Evolutionary conservation across 2,888 invertebrate species (phyloP).

Genomic region (Torymus texanus): DNA sequence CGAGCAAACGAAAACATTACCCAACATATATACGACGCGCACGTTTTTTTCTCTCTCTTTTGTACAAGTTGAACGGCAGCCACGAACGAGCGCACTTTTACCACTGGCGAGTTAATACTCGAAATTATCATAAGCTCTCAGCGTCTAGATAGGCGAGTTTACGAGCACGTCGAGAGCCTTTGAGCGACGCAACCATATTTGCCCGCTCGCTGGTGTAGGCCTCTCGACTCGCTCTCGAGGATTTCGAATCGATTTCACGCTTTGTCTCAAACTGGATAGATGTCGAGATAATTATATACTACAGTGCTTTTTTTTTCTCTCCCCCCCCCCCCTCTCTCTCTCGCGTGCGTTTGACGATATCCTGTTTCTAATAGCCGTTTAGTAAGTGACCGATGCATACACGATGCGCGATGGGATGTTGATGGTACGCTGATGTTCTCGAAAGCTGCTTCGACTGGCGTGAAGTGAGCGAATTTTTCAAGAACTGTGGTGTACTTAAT

Average conservation of each 20-base stretch:
- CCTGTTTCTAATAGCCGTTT: slow-evolving; percentile 12
- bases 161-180: not conserved
- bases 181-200: not conserved
- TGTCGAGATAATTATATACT: too few relatives aligned
- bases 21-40: too few relatives aligned
- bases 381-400: not conserved
- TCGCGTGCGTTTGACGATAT: not conserved
- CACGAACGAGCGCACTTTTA: too few relatives aligned
- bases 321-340: not conserved
- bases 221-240: too few relatives aligned
- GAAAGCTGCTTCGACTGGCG: too few relatives aligned
- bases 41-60: too few relatives aligned
- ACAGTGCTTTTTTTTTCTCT: not conserved
- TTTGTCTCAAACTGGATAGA: not conserved
- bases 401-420: too few relatives aligned
- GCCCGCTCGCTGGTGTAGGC: not conserved
- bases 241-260: slow-evolving; percentile 32
- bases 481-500: too few relatives aligned
- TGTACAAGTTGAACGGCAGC: too few relatives aligned
- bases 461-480: slow-evolving; percentile 3
- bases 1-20: too few relatives aligned
- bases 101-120: not conserved
- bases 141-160: not conserved
- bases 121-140: not conserved
- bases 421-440: too few relatives aligned